phyloP scores from a whole-genome alignment of 2,797 vertebrate species.

The Rhinichthys osculus region DNA sequence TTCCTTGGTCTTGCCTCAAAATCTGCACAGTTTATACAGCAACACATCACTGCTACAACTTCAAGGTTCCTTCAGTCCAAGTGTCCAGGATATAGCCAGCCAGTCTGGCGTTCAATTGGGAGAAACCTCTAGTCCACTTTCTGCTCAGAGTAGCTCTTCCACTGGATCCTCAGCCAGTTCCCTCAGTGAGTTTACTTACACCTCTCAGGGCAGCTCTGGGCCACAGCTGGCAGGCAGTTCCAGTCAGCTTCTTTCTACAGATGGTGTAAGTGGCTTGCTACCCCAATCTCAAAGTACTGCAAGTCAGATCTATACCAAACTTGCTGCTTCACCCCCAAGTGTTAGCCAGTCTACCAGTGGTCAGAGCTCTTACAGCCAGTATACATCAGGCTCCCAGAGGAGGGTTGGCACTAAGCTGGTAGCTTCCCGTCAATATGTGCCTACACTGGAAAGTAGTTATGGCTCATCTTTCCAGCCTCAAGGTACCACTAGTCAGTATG shows the following conservation, averaged over 20 bases:
- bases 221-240: neutral
- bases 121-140: neutral
- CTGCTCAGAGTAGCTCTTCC: neutral
- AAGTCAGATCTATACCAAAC: neutral
- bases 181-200: neutral
- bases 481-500: neutral
- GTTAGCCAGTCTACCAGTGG: neutral
- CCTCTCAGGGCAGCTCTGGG: neutral
- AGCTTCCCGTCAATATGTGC: too few relatives aligned
- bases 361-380: neutral
- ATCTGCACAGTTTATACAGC: fast-evolving
- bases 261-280: neutral
- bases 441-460: too few relatives aligned
- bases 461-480: neutral
- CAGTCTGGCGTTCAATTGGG: neutral
- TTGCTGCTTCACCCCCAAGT: neutral
- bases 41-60: neutral
- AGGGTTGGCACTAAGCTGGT: neutral
- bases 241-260: neutral
- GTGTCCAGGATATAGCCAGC: neutral
- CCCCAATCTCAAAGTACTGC: neutral
- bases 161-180: neutral
- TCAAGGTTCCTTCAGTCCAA: neutral
- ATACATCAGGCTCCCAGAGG: neutral
- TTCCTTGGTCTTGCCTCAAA: neutral